Evolutionary conservation across 2,113 vertebrate genomes (phyloP).

Genomic region (Malurus elegans): DNA sequence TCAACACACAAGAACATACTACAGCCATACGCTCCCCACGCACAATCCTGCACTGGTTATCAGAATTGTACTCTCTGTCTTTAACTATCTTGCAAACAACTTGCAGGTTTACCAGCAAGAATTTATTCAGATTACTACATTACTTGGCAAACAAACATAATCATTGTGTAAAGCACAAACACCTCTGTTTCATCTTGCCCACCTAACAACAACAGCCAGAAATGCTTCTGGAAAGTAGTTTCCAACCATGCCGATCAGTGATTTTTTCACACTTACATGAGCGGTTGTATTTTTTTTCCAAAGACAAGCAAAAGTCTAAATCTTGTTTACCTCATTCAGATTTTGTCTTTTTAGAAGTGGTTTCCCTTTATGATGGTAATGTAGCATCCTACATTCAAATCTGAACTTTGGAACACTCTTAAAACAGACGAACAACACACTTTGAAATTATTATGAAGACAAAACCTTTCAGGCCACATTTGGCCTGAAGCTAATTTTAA

Average conservation of each 20-base stretch:
- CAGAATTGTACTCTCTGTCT: neutral
- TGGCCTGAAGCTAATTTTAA: neutral
- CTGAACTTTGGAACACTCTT: neutral
- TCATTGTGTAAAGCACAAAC: neutral
- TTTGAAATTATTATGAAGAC: neutral
- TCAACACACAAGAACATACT: neutral
- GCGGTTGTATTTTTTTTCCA: neutral
- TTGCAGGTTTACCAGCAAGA: neutral
- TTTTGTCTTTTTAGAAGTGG: neutral
- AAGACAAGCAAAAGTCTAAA: neutral
- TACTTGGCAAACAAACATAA: neutral
- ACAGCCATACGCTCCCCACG: no score
- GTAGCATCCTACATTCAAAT: neutral
- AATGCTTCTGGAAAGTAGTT: neutral
- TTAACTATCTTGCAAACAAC: neutral
- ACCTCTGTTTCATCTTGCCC: neutral
- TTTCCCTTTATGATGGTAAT: neutral
- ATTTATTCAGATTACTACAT: neutral
- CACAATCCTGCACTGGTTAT: rapidly evolving
- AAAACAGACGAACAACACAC: neutral
- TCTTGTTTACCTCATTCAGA: neutral
- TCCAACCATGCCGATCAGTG: neutral
- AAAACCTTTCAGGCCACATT: neutral
- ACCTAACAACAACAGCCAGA: neutral
- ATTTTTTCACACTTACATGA: neutral